A percentile compares a stretch with the other conserved stretches of the same genome.
Evolutionary conservation across 2,113 vertebrate species (phyloP).

Genomic region (Scomber scombrus): DNA sequence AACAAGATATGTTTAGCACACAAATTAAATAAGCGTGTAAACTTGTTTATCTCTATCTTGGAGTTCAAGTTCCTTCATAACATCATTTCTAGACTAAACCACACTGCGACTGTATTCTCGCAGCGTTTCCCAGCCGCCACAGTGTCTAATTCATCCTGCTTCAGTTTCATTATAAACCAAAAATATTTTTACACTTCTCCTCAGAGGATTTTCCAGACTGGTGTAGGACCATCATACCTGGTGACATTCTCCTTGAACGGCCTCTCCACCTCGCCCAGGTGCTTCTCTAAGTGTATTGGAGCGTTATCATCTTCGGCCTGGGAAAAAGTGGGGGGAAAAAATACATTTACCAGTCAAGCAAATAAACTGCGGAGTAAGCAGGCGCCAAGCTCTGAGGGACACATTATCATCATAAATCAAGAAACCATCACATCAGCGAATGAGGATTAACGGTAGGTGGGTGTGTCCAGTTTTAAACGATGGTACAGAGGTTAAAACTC

Average conservation of each 20-base stretch:
- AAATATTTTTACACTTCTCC: too few relatives aligned
- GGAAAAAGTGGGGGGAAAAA: background rate
- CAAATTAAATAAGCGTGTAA: too few relatives aligned
- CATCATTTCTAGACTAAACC: too few relatives aligned
- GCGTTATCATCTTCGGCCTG: conserved; percentile 93
- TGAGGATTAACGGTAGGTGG: background rate
- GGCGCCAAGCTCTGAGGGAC: background rate
- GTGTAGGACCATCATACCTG: conserved; percentile 83
- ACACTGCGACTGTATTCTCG: too few relatives aligned
- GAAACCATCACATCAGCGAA: background rate
- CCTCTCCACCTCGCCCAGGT: conserved; percentile 90
- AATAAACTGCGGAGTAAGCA: background rate
- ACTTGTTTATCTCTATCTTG: too few relatives aligned
- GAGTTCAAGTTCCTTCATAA: too few relatives aligned
- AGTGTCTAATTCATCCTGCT: too few relatives aligned
- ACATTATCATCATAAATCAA: background rate
- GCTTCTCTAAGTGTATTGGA: conserved; percentile 88
- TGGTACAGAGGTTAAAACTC: background rate
- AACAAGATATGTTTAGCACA: too few relatives aligned
- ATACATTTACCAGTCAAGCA: conserved; percentile 1
- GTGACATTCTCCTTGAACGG: conserved; percentile 93
- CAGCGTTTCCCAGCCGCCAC: too few relatives aligned
- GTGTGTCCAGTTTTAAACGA: conserved; percentile 2
- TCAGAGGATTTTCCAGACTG: background rate
- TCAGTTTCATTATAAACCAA: too few relatives aligned